Evolutionary conservation across 2,113 vertebrate species (phyloP).

Genomic region (Zosterops japonicus): DNA sequence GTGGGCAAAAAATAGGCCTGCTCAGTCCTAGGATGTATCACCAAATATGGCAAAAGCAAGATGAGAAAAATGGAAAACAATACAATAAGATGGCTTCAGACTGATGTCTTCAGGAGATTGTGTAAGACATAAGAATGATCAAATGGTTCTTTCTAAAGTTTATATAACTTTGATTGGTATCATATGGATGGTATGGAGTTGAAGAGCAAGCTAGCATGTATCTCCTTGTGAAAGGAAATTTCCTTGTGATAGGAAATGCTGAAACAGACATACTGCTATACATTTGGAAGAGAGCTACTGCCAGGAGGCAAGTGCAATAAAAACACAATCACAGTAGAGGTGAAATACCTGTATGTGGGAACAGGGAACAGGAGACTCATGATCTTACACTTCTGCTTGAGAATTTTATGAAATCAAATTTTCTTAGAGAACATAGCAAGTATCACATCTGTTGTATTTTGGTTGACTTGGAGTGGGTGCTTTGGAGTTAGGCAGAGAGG

Average conservation of each 20-base stretch:
- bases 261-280: neutral
- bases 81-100: neutral
- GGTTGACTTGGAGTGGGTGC: neutral
- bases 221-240: neutral
- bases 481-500: neutral
- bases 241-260: neutral
- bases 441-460: neutral
- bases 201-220: neutral
- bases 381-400: neutral
- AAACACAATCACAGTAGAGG: neutral
- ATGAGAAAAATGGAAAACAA: neutral
- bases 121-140: neutral
- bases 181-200: neutral
- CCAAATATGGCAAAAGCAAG: neutral
- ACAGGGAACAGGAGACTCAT: neutral
- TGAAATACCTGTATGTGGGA: neutral
- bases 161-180: neutral
- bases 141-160: neutral
- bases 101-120: neutral
- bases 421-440: neutral
- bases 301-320: neutral
- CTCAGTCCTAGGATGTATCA: neutral
- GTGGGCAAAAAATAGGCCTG: neutral
- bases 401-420: neutral
- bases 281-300: neutral